A percentile compares a stretch with the other conserved stretches of the same genome.
Evolutionary conservation across 2,113 vertebrate genomes (phyloP).

Genomic region (Tupaia chinensis): DNA sequence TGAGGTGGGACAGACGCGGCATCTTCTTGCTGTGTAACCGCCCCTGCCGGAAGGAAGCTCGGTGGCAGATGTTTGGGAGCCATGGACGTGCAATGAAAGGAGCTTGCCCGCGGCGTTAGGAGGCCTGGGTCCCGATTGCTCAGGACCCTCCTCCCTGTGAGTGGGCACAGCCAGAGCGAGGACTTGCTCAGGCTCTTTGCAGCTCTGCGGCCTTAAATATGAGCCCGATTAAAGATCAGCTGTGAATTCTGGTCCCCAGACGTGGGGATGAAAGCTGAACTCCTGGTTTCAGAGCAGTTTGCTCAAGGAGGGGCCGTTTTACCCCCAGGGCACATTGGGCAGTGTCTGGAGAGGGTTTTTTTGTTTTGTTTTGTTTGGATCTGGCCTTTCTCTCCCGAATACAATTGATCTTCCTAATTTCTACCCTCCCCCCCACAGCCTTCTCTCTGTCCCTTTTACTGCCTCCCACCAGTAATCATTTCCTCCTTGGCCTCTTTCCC

Average conservation of each 20-base stretch:
- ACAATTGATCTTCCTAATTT: neutral
- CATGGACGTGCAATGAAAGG: neutral
- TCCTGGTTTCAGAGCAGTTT: neutral
- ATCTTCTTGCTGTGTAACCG: neutral
- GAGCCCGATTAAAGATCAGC: constrained; percentile 23
- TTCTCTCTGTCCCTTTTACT: neutral
- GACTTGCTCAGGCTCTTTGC: neutral
- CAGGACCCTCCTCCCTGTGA: neutral
- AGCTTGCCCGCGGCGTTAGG: neutral
- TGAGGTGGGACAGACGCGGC: neutral
- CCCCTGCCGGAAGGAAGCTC: neutral
- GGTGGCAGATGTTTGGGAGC: neutral
- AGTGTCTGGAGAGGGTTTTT: neutral
- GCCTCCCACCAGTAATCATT: neutral
- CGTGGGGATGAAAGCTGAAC: neutral
- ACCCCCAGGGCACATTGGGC: neutral
- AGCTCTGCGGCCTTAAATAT: constrained; percentile 5
- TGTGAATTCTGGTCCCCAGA: neutral
- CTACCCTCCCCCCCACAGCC: neutral
- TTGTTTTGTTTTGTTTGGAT: neutral
- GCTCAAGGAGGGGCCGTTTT: neutral
- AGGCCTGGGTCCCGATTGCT: neutral
- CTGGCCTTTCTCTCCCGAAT: neutral
- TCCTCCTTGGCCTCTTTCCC: neutral
- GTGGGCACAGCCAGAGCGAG: too few relatives aligned